Evolutionary conservation across 2,113 vertebrate species (phyloP).

Genomic region (Vidua chalybeata): DNA sequence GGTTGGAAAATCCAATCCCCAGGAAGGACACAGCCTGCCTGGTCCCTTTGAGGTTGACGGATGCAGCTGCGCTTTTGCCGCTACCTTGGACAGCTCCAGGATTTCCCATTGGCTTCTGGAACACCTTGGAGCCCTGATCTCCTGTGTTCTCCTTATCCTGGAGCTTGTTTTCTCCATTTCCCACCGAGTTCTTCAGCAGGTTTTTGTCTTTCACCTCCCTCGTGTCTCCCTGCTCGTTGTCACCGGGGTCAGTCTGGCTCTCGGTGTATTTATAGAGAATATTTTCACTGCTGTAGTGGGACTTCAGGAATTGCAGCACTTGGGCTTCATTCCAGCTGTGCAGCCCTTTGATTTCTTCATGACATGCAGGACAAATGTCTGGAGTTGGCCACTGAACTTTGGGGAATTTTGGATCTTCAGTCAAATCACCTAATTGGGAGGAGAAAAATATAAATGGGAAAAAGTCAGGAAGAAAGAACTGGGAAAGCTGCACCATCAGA

Average conservation of each 20-base stretch:
- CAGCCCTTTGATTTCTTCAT: constrained; percentile 83
- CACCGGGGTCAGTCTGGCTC: neutral
- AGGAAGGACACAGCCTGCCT: constrained; percentile 74
- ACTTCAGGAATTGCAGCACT: constrained; percentile 83
- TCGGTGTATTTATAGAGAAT: constrained; percentile 73
- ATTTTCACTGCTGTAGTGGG: constrained; percentile 80
- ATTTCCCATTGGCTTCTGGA: neutral
- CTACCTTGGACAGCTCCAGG: neutral
- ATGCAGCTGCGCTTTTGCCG: neutral
- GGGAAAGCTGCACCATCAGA: neutral
- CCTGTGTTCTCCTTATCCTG: neutral
- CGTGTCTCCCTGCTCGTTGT: neutral
- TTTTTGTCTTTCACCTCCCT: neutral
- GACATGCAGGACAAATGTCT: constrained; percentile 86
- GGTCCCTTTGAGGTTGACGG: neutral
- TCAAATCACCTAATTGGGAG: constrained; percentile 80
- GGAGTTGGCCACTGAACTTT: constrained; percentile 91
- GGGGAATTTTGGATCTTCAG: constrained; percentile 90
- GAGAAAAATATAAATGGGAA: neutral
- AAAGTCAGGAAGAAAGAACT: neutral
- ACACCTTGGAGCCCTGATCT: neutral
- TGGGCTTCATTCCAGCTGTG: constrained; percentile 85
- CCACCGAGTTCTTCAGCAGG: neutral
- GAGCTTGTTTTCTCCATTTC: neutral
- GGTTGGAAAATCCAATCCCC: constrained; percentile 86